phyloP scores from a whole-genome alignment of 2,113 vertebrate genomes.

The Ailurus styani region DNA sequence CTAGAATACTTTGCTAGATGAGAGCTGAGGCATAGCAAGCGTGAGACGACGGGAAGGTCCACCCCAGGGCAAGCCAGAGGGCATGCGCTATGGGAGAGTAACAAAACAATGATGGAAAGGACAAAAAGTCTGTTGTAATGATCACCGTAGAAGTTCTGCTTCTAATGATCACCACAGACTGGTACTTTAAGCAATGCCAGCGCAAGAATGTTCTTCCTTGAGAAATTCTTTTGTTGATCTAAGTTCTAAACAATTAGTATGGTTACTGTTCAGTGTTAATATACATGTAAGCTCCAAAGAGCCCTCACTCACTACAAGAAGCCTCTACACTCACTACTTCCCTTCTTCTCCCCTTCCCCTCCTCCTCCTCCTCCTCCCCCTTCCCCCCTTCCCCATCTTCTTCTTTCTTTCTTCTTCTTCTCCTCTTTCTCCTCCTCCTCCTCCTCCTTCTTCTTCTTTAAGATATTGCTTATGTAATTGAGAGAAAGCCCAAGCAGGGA shows the following conservation, averaged over 20 bases:
- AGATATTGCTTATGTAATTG: not conserved
- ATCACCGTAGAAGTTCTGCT: not conserved
- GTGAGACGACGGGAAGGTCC: not conserved
- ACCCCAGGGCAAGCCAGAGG: too few species aligned
- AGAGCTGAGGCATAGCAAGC: not conserved
- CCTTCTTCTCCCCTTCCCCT: too few species aligned
- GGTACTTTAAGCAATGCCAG: not conserved
- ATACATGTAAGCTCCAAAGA: not conserved
- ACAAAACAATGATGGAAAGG: not conserved
- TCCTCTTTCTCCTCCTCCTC: too few species aligned
- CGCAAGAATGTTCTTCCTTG: not conserved
- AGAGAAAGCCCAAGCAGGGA: not conserved
- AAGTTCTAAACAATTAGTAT: not conserved
- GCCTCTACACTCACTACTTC: too few species aligned
- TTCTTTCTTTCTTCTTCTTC: too few species aligned
- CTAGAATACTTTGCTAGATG: not conserved
- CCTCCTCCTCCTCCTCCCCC: too few species aligned
- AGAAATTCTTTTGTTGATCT: not conserved
- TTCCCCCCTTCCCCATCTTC: too few species aligned
- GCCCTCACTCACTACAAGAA: not conserved
- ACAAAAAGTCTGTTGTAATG: not conserved
- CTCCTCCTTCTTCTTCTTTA: not conserved
- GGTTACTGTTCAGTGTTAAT: not conserved
- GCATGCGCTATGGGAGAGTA: not conserved
- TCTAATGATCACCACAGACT: not conserved